Evolutionary conservation across 2,113 vertebrate species (phyloP).

Genomic region (Syngnathus typhle): DNA sequence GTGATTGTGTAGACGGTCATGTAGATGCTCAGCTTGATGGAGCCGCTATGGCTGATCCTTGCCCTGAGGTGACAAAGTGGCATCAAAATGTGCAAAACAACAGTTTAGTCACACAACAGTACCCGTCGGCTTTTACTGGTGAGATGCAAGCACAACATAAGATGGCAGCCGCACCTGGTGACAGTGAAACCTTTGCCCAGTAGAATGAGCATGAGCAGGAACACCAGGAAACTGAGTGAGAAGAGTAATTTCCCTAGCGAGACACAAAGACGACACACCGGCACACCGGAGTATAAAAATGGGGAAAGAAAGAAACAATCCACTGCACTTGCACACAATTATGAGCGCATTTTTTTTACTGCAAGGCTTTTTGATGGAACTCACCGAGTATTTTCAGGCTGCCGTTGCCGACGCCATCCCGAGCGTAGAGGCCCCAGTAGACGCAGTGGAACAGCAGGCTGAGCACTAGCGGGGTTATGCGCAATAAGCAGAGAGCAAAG

Average conservation of each 20-base stretch:
- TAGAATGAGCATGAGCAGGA: slow-evolving; percentile 88
- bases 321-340: background rate
- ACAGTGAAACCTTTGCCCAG: slow-evolving; percentile 92
- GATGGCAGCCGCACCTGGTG: slow-evolving; percentile 69
- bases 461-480: slow-evolving; percentile 66
- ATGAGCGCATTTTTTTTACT: background rate
- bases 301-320: slow-evolving; percentile 12
- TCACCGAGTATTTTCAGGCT: slow-evolving; percentile 86
- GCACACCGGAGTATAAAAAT: slow-evolving; percentile 40
- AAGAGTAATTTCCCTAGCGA: slow-evolving; percentile 86
- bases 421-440: slow-evolving; percentile 87
- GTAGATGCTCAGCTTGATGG: slow-evolving; percentile 86
- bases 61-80: slow-evolving; percentile 64
- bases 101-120: slow-evolving; percentile 3
- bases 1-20: slow-evolving; percentile 92
- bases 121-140: no score
- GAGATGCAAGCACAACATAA: background rate
- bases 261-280: slow-evolving; percentile 35
- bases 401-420: slow-evolving; percentile 79
- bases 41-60: slow-evolving; percentile 87
- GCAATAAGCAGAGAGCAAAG: background rate
- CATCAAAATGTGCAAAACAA: slow-evolving; percentile 11
- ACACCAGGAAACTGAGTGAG: slow-evolving; percentile 88
- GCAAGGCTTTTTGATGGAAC: slow-evolving; percentile 25
- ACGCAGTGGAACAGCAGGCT: slow-evolving; percentile 88